These are phyloP conservation scores for Pemphredon lugubris DNA, from an alignment of 2,888 invertebrate species.

Conservation along the genomic window DNA sequence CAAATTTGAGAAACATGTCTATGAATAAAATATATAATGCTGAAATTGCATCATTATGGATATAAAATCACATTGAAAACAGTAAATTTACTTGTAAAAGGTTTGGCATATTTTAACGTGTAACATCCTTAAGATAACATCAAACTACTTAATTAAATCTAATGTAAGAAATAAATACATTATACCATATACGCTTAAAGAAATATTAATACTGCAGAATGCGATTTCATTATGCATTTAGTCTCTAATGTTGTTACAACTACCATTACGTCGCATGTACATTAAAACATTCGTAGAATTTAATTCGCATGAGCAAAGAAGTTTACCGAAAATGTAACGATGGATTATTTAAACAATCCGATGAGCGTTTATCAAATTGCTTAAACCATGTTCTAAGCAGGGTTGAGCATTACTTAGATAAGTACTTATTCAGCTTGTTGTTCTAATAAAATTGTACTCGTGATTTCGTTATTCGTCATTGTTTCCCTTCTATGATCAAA, in stretches of 20 bases:
- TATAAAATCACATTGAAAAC: no score
- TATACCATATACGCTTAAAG: slow-evolving; percentile 30
- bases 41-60: no score
- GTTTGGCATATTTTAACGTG: slow-evolving; percentile 32
- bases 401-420: no score
- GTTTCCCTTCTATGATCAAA: no score
- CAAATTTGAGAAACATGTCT: no score
- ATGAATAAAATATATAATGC: no score
- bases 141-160: slow-evolving; percentile 10
- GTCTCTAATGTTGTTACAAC: slow-evolving; percentile 18
- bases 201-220: slow-evolving; percentile 43
- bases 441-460: no score
- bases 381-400: background rate
- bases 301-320: slow-evolving; percentile 28
- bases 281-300: slow-evolving; percentile 32
- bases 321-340: slow-evolving; percentile 19
- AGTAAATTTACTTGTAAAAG: no score
- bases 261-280: slow-evolving; percentile 16
- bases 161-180: slow-evolving; percentile 20
- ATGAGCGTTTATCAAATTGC: slow-evolving; percentile 15
- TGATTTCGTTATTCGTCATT: no score
- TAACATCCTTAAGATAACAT: slow-evolving; percentile 25
- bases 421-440: no score
- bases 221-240: slow-evolving; percentile 18
- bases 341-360: slow-evolving; percentile 17